Conservation (phyloP, 2,888 invertebrate genomes). For the Plebejus anna region DNA sequence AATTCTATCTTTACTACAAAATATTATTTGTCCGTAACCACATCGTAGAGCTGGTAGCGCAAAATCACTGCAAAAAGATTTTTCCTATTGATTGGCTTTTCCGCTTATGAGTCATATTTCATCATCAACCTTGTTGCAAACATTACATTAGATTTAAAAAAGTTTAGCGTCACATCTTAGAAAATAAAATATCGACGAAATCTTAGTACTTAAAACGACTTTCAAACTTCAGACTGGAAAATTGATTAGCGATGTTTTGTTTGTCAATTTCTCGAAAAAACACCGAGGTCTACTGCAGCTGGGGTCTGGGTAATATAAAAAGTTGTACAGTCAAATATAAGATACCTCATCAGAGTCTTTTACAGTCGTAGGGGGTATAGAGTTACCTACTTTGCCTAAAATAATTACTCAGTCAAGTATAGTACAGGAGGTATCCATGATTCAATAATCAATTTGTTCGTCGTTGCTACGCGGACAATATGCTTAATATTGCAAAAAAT, state of each 20-base stretch:
- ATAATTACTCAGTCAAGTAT: neutral
- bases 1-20: neutral
- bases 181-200: neutral
- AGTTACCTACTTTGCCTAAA: neutral
- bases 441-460: slow-evolving; percentile 19
- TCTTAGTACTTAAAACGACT: neutral
- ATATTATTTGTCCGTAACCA: neutral
- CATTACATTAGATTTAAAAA: neutral
- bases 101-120: slow-evolving; percentile 2
- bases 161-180: neutral
- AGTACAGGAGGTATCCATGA: neutral
- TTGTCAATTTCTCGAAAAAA: neutral
- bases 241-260: neutral
- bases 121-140: slow-evolving; percentile 4
- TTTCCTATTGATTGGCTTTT: slow-evolving; percentile 2
- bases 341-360: neutral
- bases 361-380: neutral
- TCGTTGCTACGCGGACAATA: slow-evolving; percentile 24
- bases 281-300: neutral
- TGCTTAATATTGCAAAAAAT: slow-evolving; percentile 13
- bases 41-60: neutral
- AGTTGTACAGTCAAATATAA: neutral
- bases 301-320: neutral
- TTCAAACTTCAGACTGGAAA: neutral
- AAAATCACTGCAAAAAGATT: slow-evolving; percentile 1